Conservation (phyloP, 2,888 invertebrate species). For the Glyphotaelius pellucidus region DNA sequence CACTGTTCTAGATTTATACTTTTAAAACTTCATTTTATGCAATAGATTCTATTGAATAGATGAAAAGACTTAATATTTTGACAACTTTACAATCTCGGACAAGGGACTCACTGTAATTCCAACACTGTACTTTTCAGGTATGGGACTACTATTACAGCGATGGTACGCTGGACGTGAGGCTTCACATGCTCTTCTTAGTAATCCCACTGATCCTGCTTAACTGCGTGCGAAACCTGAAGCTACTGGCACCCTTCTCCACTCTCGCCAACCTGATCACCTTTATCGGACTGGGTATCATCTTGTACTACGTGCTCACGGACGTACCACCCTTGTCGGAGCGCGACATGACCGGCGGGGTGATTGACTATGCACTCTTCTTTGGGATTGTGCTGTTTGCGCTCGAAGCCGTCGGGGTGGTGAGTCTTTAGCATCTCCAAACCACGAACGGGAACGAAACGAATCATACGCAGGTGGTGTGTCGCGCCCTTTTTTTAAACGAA, state of each 20-base stretch:
- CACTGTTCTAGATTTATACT: no score
- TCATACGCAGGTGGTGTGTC: no score
- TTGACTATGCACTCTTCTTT: slow-evolving; percentile 93
- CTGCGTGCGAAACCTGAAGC: slow-evolving; percentile 90
- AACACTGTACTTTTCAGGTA: background rate
- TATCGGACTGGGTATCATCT: slow-evolving; percentile 89
- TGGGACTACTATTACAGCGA: background rate
- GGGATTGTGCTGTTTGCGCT: slow-evolving; percentile 97
- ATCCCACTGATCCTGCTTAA: slow-evolving; percentile 88
- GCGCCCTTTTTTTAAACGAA: no score
- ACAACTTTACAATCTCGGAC: no score
- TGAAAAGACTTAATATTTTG: no score
- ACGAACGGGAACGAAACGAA: no score
- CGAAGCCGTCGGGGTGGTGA: slow-evolving; percentile 95
- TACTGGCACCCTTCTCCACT: slow-evolving; percentile 92
- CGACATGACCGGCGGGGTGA: slow-evolving; percentile 80
- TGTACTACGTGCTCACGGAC: slow-evolving; percentile 89
- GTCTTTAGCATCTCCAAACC: slow-evolving; percentile 68
- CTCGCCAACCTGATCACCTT: slow-evolving; percentile 92
- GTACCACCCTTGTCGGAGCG: slow-evolving; percentile 81
- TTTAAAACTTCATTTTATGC: no score
- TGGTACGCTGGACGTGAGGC: slow-evolving; percentile 69
- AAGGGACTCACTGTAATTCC: no score
- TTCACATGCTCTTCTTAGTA: slow-evolving; percentile 85
- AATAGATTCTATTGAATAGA: no score